Evolutionary conservation across 2,888 invertebrate species (phyloP).

Genomic region (Erpobdella octoculata): DNA sequence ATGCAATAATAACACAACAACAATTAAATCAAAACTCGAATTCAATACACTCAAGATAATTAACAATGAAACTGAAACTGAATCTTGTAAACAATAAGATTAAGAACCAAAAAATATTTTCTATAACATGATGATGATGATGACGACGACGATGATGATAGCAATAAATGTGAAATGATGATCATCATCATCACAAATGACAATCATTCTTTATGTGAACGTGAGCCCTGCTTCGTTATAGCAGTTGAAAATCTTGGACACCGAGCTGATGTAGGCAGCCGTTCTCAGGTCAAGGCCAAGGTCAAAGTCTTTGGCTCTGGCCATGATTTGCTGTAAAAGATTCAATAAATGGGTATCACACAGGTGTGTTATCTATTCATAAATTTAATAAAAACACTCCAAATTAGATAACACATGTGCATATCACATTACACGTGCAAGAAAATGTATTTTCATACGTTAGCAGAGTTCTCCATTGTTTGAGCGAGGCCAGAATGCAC

Average conservation of each 20-base stretch:
- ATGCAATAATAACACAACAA: too few relatives aligned
- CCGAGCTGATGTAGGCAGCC: slow-evolving; percentile 89
- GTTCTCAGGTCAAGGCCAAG: slow-evolving; percentile 88
- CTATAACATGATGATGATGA: too few relatives aligned
- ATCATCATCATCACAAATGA: too few relatives aligned
- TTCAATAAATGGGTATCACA: background rate
- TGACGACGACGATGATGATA: too few relatives aligned
- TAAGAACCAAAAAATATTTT: too few relatives aligned
- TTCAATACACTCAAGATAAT: too few relatives aligned
- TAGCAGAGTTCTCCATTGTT: slow-evolving; percentile 91
- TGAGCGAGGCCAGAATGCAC: slow-evolving; percentile 95
- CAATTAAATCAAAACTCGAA: too few relatives aligned
- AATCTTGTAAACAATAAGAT: too few relatives aligned
- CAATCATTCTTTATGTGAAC: slow-evolving; percentile 61
- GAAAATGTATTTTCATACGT: slow-evolving; percentile 58
- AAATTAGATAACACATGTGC: too few relatives aligned
- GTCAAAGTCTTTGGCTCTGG: slow-evolving; percentile 80
- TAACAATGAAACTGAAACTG: too few relatives aligned
- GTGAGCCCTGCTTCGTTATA: slow-evolving; percentile 89
- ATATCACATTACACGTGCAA: background rate
- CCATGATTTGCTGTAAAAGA: slow-evolving; percentile 74
- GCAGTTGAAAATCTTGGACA: slow-evolving; percentile 91
- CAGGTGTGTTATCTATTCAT: too few relatives aligned
- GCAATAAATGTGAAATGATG: too few relatives aligned
- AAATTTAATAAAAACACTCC: background rate